Percentiles rank a stretch among this genome's conserved stretches.
phyloP scores from a whole-genome alignment of 2,113 vertebrate species.

The Pogonocichla stellata region DNA sequence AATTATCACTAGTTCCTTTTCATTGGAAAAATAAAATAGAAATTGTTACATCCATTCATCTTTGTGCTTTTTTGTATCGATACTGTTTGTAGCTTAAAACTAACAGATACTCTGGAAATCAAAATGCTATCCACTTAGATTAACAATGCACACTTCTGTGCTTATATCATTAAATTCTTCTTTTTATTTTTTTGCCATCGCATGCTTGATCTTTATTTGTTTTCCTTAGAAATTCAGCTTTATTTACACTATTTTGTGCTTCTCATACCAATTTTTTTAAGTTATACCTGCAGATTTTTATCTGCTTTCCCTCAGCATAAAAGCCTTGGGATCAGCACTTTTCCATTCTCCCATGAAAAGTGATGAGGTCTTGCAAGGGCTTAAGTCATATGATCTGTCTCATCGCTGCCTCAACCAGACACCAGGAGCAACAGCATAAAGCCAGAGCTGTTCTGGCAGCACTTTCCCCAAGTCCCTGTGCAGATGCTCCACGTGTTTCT shows the following conservation, averaged over 20 bases:
- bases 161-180: background rate
- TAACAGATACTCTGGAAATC: background rate
- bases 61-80: background rate
- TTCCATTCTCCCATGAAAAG: conserved; percentile 82
- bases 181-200: conserved; percentile 1
- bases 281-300: conserved; percentile 85
- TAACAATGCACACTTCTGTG: background rate
- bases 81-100: background rate
- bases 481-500: conserved; percentile 72
- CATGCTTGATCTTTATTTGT: conserved; percentile 29
- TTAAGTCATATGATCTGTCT: conserved; percentile 79
- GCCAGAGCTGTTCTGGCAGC: conserved; percentile 73
- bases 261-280: conserved; percentile 70
- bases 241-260: conserved; percentile 74
- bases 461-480: conserved; percentile 69
- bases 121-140: background rate
- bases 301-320: conserved; percentile 81
- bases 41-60: background rate
- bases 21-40: background rate
- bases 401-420: conserved; percentile 62
- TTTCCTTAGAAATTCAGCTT: conserved; percentile 43
- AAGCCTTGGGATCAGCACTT: conserved; percentile 76
- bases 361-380: conserved; percentile 76
- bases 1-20: conserved; percentile 42
- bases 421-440: conserved; percentile 69